Evolutionary conservation across 2,797 vertebrate species (phyloP), one percentile per base, ranked within the genome.

Genomic region (Balearica regulorum): DNA sequence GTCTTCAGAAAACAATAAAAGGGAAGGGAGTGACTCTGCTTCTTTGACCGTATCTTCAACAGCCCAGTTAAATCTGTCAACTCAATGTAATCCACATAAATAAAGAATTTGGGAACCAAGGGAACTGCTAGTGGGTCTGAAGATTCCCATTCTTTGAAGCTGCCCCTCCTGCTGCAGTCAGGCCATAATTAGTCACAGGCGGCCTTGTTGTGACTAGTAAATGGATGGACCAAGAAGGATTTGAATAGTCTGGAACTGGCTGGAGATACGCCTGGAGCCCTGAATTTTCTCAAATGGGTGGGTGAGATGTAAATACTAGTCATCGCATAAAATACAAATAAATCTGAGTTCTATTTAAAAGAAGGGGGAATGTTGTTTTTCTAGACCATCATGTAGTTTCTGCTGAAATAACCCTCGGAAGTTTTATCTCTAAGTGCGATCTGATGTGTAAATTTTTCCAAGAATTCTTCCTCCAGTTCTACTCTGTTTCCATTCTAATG

Each of bases 11-110:
- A 83, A 94, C 93, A 92, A 88, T 90, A 96, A 95, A 95, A 84
- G 77, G 88, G 71, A 96, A 97, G 70, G 92, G 91, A 95, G 91
- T 73, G 89, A 91, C 94, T 92, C 86, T 68, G 39, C 51, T 89
- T 41, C 87, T 97, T 85, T 96, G 93, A 95, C 93, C 29, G 0
- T 92, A 95, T 95, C 96, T 96, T 94, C 94, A 97, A 53, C 78
- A 92, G 89, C 73, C 90, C 89, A 89, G 90, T 96, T 87, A 97
- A 97, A 96, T 92, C 93, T 95, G 94, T 97, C 94, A 96, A 49
- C 95, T 77, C 85, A 48, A 57, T 95, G 87, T 96, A 96, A 95
- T 94, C 86, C 93, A 93, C 66, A 97, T 92, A 96, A 97, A 97
- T 92, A 89, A 92, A 16, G 4, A 90, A 80, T 71, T 90, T 87